Evolutionary conservation across 2,113 vertebrate genomes (phyloP).

Genomic region (Ictalurus furcatus): DNA sequence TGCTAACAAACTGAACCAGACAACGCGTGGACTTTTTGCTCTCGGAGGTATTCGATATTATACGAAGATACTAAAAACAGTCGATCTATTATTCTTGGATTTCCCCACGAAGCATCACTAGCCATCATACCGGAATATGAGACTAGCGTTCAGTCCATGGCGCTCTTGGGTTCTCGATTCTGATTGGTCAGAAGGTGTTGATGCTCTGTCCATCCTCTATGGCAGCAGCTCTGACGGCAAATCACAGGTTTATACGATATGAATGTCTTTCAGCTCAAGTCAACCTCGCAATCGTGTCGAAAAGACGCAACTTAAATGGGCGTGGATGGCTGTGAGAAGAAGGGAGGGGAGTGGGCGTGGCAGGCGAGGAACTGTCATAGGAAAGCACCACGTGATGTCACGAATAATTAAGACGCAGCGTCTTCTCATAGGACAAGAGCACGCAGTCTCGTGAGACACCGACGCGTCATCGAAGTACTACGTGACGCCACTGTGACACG

Average conservation of each 20-base stretch:
- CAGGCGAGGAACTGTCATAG: no score
- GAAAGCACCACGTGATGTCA: no score
- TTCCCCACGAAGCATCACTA: background rate
- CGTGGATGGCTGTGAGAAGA: no score
- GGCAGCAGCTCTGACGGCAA: background rate
- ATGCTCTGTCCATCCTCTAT: background rate
- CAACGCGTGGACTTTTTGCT: background rate
- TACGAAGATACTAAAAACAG: background rate
- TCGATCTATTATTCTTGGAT: background rate
- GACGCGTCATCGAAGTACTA: no score
- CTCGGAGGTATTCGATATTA: background rate
- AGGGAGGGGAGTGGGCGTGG: no score
- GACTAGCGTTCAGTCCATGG: background rate
- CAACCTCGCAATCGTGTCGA: no score
- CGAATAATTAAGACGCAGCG: no score
- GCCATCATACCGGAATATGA: background rate
- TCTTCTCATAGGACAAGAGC: no score
- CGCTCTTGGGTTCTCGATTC: background rate
- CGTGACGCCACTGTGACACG: no score
- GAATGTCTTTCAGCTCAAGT: background rate
- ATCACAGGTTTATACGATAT: background rate
- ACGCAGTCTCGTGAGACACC: no score
- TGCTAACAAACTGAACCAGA: background rate
- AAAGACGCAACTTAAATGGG: no score
- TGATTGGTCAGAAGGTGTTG: background rate